These are phyloP conservation scores for Drosophila suboccidentalis DNA, from an alignment of 2,888 invertebrate species.

Conservation along the genomic window DNA sequence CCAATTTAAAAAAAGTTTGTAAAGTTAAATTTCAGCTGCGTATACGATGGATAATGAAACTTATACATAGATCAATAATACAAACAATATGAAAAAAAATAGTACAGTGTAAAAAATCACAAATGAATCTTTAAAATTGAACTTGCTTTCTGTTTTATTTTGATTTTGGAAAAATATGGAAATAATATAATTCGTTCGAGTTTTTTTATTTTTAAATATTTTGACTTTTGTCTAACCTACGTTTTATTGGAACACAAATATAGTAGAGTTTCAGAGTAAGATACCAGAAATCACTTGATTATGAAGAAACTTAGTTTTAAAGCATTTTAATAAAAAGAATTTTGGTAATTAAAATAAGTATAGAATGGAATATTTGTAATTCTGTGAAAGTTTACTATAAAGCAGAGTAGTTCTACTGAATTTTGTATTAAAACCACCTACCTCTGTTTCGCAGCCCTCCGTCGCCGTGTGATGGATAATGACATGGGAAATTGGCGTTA, in stretches of 20 bases:
- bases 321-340: too few relatives aligned
- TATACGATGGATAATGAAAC: too few relatives aligned
- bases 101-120: too few relatives aligned
- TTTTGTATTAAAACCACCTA: constrained; percentile 10
- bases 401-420: neutral
- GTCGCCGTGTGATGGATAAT: constrained; percentile 72
- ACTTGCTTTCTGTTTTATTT: too few relatives aligned
- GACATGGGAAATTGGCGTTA: constrained; percentile 57
- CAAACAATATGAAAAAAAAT: too few relatives aligned
- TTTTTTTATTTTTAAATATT: too few relatives aligned
- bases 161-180: too few relatives aligned
- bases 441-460: constrained; percentile 67
- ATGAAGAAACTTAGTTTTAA: too few relatives aligned
- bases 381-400: neutral
- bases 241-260: neutral
- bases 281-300: neutral
- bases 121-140: too few relatives aligned
- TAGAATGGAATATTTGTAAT: neutral
- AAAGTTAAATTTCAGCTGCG: neutral
- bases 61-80: too few relatives aligned
- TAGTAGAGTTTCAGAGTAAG: neutral
- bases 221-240: too few relatives aligned
- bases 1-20: neutral
- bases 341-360: neutral
- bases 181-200: too few relatives aligned